phyloP scores from a whole-genome alignment of 2,113 vertebrate genomes.

The Cyprinus carpio region DNA sequence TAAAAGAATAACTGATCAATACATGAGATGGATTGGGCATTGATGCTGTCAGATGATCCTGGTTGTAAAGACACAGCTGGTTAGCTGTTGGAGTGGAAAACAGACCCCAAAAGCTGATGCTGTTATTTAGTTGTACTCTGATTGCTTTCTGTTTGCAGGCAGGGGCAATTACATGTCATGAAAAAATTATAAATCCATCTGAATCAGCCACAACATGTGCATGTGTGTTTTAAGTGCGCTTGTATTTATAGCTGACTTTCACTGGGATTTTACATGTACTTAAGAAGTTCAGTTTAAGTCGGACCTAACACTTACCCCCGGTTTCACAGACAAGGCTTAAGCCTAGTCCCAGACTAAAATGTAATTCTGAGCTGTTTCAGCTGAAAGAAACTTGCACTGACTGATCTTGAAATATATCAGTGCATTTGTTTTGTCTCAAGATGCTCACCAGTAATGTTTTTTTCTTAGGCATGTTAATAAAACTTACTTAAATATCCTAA shows the following conservation, averaged over 20 bases:
- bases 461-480: too few species aligned
- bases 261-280: neutral
- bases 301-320: neutral
- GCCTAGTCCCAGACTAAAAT: too few species aligned
- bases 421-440: too few species aligned
- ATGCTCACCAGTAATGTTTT: too few species aligned
- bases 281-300: neutral
- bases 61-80: constrained; percentile 52
- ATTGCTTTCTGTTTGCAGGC: neutral
- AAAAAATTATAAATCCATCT: constrained; percentile 20
- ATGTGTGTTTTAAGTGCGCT: neutral
- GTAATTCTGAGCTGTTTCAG: too few species aligned
- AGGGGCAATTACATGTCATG: neutral
- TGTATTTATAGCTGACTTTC: neutral
- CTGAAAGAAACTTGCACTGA: too few species aligned
- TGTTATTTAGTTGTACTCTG: constrained; percentile 3
- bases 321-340: too few species aligned
- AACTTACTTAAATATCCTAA: too few species aligned
- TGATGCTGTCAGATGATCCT: constrained; percentile 56
- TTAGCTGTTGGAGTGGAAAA: constrained; percentile 52
- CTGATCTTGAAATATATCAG: too few species aligned
- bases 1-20: constrained; percentile 64
- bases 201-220: neutral
- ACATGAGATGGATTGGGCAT: constrained; percentile 57
- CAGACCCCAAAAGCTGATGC: neutral